phyloP scores from a whole-genome alignment of 2,113 vertebrate species.

The Paradoxurus hermaphroditus region DNA sequence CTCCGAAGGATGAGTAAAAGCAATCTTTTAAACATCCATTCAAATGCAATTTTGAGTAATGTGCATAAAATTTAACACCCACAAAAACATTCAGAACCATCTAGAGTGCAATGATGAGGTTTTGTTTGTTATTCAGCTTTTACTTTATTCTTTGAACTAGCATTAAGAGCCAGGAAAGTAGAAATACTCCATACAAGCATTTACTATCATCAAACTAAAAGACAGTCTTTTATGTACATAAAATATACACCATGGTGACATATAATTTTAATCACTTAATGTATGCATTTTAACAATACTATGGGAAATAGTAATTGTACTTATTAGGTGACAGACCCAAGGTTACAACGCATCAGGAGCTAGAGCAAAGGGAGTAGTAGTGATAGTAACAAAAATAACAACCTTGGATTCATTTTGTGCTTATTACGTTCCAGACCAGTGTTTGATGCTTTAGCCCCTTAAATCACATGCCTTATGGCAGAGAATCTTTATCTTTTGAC shows the following conservation, averaged over 20 bases:
- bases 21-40: background rate
- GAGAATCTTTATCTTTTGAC: background rate
- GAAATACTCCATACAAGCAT: background rate
- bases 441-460: background rate
- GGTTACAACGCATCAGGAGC: background rate
- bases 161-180: background rate
- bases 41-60: background rate
- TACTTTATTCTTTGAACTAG: background rate
- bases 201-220: background rate
- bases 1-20: background rate
- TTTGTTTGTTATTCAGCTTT: background rate
- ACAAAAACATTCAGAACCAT: background rate
- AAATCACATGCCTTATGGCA: background rate
- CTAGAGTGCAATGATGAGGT: background rate
- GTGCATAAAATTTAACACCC: background rate
- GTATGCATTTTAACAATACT: background rate
- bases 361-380: background rate
- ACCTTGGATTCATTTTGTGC: background rate
- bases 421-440: background rate
- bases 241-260: background rate
- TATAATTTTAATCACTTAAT: conserved; percentile 7
- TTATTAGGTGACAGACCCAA: background rate
- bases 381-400: background rate
- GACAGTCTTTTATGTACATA: background rate
- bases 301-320: background rate